phyloP scores from a whole-genome alignment of 2,113 vertebrate species.

The Aythya baeri region DNA sequence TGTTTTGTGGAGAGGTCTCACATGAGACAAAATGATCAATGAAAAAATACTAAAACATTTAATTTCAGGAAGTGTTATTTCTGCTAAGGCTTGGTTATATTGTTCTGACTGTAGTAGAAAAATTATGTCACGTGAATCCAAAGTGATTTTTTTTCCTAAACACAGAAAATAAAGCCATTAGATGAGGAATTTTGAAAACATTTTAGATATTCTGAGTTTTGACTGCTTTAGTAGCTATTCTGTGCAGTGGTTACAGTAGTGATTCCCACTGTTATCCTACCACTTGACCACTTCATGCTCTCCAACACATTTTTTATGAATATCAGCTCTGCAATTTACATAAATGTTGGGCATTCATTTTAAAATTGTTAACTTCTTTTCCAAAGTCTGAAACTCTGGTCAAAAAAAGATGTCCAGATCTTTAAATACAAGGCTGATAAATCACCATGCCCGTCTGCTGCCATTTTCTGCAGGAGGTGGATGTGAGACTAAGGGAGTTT shows the following conservation, averaged over 20 bases:
- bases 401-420: neutral
- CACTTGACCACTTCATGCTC: neutral
- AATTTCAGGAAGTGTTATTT: neutral
- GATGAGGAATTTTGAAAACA: neutral
- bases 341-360: neutral
- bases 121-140: neutral
- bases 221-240: neutral
- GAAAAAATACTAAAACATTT: neutral
- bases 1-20: neutral
- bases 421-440: neutral
- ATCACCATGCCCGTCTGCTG: rapidly evolving
- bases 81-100: neutral
- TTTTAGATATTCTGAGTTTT: neutral
- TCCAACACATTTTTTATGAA: neutral
- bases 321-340: neutral
- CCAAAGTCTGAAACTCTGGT: neutral
- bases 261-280: neutral
- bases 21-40: neutral
- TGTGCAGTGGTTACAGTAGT: rapidly evolving
- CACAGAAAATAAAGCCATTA: neutral
- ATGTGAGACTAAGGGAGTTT: neutral
- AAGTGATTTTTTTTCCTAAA: neutral
- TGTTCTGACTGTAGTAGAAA: neutral
- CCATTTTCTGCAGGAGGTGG: neutral
- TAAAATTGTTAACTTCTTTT: neutral